These are phyloP conservation scores for Megathymus violae DNA, from an alignment of 1,140 invertebrate genomes.

Conservation along the genomic window DNA sequence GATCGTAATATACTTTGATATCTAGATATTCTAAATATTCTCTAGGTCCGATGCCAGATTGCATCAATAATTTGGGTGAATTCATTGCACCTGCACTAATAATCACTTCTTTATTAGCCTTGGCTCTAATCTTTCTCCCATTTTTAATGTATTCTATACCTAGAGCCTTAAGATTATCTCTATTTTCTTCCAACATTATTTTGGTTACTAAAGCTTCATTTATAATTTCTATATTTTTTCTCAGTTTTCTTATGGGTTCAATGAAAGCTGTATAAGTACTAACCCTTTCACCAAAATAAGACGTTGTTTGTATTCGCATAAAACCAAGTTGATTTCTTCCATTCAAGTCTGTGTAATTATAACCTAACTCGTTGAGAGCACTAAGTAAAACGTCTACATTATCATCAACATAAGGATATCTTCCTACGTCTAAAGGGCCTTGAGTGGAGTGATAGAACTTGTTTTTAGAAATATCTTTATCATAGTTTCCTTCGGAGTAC, in stretches of 20 bases:
- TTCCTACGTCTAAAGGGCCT: constrained; percentile 72
- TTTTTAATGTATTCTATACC: constrained; percentile 74
- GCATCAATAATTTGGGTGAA: constrained; percentile 83
- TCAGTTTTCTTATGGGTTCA: constrained; percentile 69
- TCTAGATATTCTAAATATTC: constrained; percentile 79
- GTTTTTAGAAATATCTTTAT: constrained; percentile 75
- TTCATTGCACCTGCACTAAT: constrained; percentile 84
- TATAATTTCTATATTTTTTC: constrained; percentile 88
- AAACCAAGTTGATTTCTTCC: constrained; percentile 83
- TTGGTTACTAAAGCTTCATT: constrained; percentile 86
- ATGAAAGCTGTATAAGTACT: constrained; percentile 69
- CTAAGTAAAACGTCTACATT: constrained; percentile 78
- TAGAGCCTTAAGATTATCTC: constrained; percentile 56
- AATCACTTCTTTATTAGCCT: constrained; percentile 83
- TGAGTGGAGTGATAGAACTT: constrained; percentile 72
- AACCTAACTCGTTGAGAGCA: constrained; percentile 75
- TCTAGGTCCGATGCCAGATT: constrained; percentile 79
- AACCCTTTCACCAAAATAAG: constrained; percentile 80
- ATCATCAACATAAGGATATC: constrained; percentile 70
- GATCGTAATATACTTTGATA: constrained; percentile 83
- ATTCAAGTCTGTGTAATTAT: constrained; percentile 77
- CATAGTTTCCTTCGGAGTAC: constrained; percentile 82
- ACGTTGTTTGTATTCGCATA: constrained; percentile 75
- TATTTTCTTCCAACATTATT: constrained; percentile 55
- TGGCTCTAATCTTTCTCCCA: constrained; percentile 60